A percentile compares a stretch with the other conserved stretches of the same genome.
Evolutionary conservation across 2,113 vertebrate species (phyloP).

Genomic region (Sylvia atricapilla): DNA sequence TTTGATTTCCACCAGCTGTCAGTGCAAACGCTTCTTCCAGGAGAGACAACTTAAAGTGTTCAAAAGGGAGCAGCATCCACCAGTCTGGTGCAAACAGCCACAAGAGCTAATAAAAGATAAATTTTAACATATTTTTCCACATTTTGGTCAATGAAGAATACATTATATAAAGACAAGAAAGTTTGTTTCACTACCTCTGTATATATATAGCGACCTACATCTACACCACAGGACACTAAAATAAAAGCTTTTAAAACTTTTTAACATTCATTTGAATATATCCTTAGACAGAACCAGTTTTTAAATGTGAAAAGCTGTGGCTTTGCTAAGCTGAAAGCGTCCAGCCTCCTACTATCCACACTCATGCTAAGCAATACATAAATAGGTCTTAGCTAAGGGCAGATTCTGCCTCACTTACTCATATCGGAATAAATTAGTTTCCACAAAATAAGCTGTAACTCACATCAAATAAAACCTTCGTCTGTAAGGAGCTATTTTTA

Average conservation of each 20-base stretch:
- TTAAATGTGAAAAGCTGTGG: neutral
- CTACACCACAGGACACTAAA: neutral
- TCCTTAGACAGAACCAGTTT: neutral
- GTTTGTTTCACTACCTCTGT: neutral
- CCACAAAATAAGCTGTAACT: neutral
- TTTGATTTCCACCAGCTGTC: neutral
- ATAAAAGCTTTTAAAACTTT: neutral
- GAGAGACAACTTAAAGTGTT: neutral
- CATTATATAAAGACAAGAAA: neutral
- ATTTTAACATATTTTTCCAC: neutral
- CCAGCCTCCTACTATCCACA: neutral
- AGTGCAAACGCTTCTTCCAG: neutral
- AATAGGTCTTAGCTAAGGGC: neutral
- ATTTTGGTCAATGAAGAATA: neutral
- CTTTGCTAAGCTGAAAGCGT: neutral
- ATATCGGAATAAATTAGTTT: neutral
- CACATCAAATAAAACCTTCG: neutral
- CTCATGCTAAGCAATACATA: neutral
- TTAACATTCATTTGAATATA: neutral
- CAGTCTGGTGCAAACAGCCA: neutral
- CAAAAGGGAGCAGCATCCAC: neutral
- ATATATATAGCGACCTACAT: neutral
- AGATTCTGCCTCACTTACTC: conserved; percentile 16
- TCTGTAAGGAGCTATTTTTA: neutral
- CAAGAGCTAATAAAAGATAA: neutral